phyloP scores from a whole-genome alignment of 2,113 vertebrate genomes.

The Puntigrus tetrazona region DNA sequence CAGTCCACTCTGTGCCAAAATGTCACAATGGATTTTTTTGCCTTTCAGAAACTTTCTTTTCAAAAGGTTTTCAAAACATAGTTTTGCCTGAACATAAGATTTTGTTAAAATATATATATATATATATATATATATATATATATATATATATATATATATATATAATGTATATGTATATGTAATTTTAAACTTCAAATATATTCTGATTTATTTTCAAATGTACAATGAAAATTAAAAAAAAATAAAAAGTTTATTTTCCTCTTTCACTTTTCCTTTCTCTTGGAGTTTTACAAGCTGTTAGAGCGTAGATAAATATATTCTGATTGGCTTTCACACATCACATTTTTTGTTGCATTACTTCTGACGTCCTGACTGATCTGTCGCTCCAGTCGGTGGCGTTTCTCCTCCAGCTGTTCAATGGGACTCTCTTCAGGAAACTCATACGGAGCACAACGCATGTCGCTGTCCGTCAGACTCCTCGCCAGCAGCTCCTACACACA shows the following conservation, averaged over 20 bases:
- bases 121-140: too few relatives aligned
- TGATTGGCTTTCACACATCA: neutral
- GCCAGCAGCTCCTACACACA: slow-evolving; percentile 86
- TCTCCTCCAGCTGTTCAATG: slow-evolving; percentile 93
- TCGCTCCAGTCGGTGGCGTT: slow-evolving; percentile 88
- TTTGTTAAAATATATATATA: neutral
- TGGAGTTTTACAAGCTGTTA: too few relatives aligned
- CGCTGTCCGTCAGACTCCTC: slow-evolving; percentile 86
- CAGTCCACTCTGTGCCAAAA: neutral
- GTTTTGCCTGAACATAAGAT: too few relatives aligned
- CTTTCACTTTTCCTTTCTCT: too few relatives aligned
- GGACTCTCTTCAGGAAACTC: slow-evolving; percentile 96
- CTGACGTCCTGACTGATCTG: slow-evolving; percentile 97
- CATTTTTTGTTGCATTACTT: slow-evolving; percentile 67
- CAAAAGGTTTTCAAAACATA: too few relatives aligned
- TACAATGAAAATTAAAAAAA: too few relatives aligned
- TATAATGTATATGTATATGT: too few relatives aligned
- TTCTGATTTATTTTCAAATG: too few relatives aligned
- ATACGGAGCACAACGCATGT: slow-evolving; percentile 91
- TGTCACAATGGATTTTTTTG: too few relatives aligned
- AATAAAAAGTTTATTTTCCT: neutral
- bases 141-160: too few relatives aligned
- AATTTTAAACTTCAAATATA: too few relatives aligned
- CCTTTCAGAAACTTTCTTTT: too few relatives aligned
- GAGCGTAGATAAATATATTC: neutral